These are phyloP conservation scores for Lepisosteus osseus DNA, from an alignment of 2,113 vertebrate species.

Conservation along the genomic window DNA sequence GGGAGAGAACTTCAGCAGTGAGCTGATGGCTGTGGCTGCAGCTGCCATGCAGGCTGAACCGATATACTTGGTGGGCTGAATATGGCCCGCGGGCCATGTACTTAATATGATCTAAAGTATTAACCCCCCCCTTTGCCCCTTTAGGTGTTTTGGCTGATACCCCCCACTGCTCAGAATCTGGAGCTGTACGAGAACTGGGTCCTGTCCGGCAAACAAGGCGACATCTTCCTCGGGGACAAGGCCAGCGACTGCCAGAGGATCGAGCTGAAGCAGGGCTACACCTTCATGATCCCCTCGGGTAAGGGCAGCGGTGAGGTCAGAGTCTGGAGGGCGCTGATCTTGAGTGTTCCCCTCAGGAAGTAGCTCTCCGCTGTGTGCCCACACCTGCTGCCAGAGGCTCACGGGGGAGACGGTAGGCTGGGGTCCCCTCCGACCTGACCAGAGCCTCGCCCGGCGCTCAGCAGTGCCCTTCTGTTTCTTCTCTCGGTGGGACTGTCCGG, in stretches of 20 bases:
- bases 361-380: no score
- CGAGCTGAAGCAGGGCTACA: constrained; percentile 92
- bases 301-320: neutral
- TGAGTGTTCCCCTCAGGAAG: no score
- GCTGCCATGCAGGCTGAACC: no score
- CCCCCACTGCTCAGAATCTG: constrained; percentile 90
- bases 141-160: constrained; percentile 97
- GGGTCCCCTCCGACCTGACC: no score
- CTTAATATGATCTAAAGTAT: constrained; percentile 7
- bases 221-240: constrained; percentile 95
- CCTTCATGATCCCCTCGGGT: constrained; percentile 98
- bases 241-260: constrained; percentile 91
- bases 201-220: constrained; percentile 95
- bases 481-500: no score
- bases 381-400: no score
- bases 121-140: neutral
- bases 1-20: neutral
- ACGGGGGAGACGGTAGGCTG: no score
- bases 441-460: no score
- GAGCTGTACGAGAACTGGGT: constrained; percentile 98
- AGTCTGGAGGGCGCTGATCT: no score
- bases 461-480: no score
- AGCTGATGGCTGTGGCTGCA: neutral
- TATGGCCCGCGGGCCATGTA: neutral
- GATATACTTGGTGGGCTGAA: neutral